Conservation (phyloP, 2,113 vertebrate species). For the Lasiurus borealis region DNA sequence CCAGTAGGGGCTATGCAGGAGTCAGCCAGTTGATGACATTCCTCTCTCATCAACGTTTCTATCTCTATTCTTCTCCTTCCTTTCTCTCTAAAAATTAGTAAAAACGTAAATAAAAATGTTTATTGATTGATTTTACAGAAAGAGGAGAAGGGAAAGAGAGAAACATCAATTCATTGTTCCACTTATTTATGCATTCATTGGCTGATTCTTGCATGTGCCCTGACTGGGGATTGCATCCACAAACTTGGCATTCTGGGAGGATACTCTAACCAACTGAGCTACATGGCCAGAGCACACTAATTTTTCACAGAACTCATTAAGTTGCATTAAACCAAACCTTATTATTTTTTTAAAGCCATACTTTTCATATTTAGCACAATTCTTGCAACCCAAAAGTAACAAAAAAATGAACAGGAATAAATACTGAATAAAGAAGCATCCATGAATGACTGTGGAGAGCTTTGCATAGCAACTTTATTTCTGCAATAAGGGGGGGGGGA, state of each 20-base stretch:
- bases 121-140: not conserved
- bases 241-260: not conserved
- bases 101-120: too few species aligned
- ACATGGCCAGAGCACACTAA: not conserved
- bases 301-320: slow-evolving; percentile 6
- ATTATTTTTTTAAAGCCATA: not conserved
- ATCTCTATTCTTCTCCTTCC: not conserved
- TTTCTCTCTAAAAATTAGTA: too few species aligned
- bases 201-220: not conserved
- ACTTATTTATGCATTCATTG: not conserved
- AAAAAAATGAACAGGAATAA: not conserved
- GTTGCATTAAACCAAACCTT: not conserved
- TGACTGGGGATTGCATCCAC: not conserved
- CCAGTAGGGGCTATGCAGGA: too few species aligned
- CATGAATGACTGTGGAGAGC: not conserved
- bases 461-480: not conserved
- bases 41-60: too few species aligned
- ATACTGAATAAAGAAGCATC: not conserved
- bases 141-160: not conserved
- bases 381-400: not conserved
- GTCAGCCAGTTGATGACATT: too few species aligned
- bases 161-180: not conserved
- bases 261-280: not conserved
- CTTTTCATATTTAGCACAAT: not conserved
- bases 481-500: too few species aligned